Evolutionary conservation across 2,888 invertebrate genomes (phyloP), one percentile per base, ranked within the genome.

Genomic region (Perizoma affinitatum): DNA sequence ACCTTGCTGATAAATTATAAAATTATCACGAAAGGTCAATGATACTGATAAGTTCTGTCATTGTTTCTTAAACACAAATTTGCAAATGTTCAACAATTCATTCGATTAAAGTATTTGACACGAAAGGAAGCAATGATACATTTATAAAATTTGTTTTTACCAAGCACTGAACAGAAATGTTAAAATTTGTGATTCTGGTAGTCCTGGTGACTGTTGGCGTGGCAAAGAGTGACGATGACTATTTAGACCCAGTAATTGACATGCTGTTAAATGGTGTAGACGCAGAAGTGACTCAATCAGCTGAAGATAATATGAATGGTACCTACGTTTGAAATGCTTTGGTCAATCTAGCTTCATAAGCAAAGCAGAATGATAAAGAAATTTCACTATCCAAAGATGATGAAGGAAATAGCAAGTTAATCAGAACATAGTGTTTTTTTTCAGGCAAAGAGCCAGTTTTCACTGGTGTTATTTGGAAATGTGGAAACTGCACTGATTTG

Each of bases 401-500:
- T 6, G 38, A 38, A 5, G 38, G 5, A 38, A 38, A 42, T 0
- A n/a, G 42, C 3, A 4, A 42, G 0, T n/a, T 42, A 8, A n/a
- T 2, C 5, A n/a, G n/a, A 42, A 38, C 5, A n/a, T 6, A 42
- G 9, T 42, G 6, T 5, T 9, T n/a, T 5, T 6, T 44, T 22
- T 7, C 57, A 82, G 83, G 60, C 10, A 59, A 68, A 1, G 73
- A 74, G 4, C 71, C 75, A 5, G 53, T 63, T 1, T 47, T 75
- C 4, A 62, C 56, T 4, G 74, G 73, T 4, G 79, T 77, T 1
- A 60, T 83, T n/a, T 84, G 84, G 84, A 82, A 80, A 58, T 84
- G 84, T 50, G 84, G 84, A 0, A 71, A 64, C 44, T 84, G 84
- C 59, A 71, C 75, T 0, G 53, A 66, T 38, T 56, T 81, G 6